phyloP scores from a whole-genome alignment of 2,888 invertebrate species.

The Taenaris catops region DNA sequence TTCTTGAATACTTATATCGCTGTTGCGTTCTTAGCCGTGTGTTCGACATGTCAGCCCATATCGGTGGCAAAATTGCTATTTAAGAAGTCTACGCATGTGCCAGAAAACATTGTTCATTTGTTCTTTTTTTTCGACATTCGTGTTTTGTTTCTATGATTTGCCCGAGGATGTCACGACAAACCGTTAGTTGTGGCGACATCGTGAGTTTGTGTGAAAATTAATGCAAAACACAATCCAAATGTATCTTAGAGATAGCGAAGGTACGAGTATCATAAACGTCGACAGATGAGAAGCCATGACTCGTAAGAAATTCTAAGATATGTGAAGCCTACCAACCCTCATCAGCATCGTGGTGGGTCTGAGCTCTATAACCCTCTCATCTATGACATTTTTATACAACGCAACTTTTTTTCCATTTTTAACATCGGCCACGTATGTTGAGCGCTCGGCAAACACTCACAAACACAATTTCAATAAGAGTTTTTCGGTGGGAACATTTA shows the following conservation, averaged over 20 bases:
- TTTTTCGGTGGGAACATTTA: too few relatives aligned
- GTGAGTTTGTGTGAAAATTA: constrained; percentile 13
- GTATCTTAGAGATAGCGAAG: constrained; percentile 1
- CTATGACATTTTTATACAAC: too few relatives aligned
- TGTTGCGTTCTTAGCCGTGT: constrained; percentile 8
- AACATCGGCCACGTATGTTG: too few relatives aligned
- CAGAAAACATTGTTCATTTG: constrained; percentile 29
- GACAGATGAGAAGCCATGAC: constrained; percentile 12
- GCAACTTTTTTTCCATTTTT: too few relatives aligned
- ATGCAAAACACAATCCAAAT: constrained; percentile 17
- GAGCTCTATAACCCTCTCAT: too few relatives aligned
- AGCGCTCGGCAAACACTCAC: too few relatives aligned
- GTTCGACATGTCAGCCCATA: constrained; percentile 5
- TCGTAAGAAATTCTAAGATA: too few relatives aligned
- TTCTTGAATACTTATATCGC: constrained; percentile 17
- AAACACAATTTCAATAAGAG: too few relatives aligned
- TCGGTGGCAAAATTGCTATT: constrained; percentile 11
- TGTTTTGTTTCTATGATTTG: constrained; percentile 27
- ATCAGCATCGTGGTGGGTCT: background rate
- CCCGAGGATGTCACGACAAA: too few relatives aligned
- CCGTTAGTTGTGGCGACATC: constrained; percentile 27
- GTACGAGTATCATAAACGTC: constrained; percentile 7
- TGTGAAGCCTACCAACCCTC: too few relatives aligned
- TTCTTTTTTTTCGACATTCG: constrained; percentile 26
- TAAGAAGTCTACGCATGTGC: constrained; percentile 26